Percentiles rank a stretch among this genome's conserved stretches.
phyloP scores from a whole-genome alignment of 2,888 invertebrate genomes.

The Drosophila percnosoma region DNA sequence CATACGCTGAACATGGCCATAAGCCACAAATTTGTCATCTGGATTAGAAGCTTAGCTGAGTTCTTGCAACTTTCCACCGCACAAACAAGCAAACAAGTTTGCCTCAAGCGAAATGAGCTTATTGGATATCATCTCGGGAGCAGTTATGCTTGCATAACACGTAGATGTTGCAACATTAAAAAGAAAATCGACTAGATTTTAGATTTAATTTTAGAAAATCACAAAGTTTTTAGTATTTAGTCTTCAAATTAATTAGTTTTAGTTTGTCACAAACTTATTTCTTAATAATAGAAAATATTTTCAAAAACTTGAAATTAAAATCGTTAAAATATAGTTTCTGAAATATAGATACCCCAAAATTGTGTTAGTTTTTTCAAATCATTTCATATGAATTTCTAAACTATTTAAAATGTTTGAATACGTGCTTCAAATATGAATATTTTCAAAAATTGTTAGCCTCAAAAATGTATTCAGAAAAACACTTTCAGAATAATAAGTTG shows the following conservation, averaged over 20 bases:
- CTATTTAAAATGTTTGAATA: background rate
- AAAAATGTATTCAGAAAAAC: background rate
- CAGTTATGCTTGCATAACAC: background rate
- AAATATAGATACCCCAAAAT: background rate
- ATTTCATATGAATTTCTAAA: background rate
- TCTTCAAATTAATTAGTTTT: background rate
- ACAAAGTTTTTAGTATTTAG: background rate
- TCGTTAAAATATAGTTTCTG: background rate
- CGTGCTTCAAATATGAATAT: background rate
- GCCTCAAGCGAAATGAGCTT: background rate
- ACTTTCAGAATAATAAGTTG: background rate
- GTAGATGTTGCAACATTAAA: background rate
- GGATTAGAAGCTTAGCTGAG: background rate
- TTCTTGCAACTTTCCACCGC: background rate
- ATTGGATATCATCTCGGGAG: background rate
- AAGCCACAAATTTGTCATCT: constrained; percentile 6
- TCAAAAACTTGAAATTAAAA: background rate
- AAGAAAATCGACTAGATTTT: rapidly evolving
- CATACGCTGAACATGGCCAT: background rate
- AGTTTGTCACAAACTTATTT: background rate
- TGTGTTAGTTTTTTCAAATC: background rate
- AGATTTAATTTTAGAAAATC: too few relatives aligned
- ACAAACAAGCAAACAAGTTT: background rate
- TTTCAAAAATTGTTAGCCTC: background rate
- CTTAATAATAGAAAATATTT: background rate